phyloP scores from a whole-genome alignment of 2,113 vertebrate genomes.

The Tautogolabrus adspersus region DNA sequence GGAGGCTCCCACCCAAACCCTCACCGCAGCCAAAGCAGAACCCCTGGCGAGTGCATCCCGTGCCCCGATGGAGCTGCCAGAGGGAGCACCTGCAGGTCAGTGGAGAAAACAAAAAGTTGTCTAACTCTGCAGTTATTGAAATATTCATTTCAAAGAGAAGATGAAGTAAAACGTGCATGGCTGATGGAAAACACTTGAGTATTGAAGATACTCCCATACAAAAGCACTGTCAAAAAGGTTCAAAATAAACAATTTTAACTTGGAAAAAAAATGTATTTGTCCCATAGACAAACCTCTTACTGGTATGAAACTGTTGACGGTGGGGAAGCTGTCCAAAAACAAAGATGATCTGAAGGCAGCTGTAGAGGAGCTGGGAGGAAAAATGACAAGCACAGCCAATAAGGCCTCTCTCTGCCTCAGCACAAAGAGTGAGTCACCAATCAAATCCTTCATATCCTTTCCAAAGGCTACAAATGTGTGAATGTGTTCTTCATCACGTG shows the following conservation, averaged over 20 bases:
- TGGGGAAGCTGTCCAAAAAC: conserved; percentile 93
- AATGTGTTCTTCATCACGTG: neutral
- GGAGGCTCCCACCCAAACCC: conserved; percentile 45
- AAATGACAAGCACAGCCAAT: conserved; percentile 86
- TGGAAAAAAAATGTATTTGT: neutral
- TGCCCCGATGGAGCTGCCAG: conserved; percentile 47
- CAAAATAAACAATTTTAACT: too few species aligned
- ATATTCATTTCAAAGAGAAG: neutral
- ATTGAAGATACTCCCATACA: too few species aligned
- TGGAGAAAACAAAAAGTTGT: neutral
- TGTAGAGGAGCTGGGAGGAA: conserved; percentile 93
- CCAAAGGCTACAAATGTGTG: neutral
- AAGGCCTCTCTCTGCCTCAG: conserved; percentile 94
- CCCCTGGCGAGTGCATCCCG: conserved; percentile 72
- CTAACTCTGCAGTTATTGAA: too few species aligned
- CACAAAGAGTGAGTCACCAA: conserved; percentile 88
- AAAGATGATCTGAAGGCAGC: conserved; percentile 92
- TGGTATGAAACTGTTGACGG: conserved; percentile 89
- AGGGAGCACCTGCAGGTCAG: conserved; percentile 84
- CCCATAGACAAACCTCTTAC: conserved; percentile 90
- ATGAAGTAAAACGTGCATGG: neutral
- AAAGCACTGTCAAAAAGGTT: too few species aligned
- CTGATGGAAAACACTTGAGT: too few species aligned
- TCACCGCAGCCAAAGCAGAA: conserved; percentile 51
- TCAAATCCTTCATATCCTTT: neutral